Evolutionary conservation across 2,113 vertebrate genomes (phyloP).

Genomic region (Hassar affinis): DNA sequence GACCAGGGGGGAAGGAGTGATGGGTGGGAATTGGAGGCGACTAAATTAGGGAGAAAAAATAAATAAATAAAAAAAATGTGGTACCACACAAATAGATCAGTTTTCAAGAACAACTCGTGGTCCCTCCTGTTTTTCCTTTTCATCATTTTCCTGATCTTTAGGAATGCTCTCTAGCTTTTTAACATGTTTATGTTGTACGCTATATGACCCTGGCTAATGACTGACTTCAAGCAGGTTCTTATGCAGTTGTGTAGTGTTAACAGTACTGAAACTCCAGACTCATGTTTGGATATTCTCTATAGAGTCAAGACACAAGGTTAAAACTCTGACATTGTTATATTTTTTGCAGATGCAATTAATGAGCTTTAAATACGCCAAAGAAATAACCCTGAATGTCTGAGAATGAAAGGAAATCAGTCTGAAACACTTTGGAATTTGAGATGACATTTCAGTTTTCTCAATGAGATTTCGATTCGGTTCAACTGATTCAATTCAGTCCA

Average conservation of each 20-base stretch:
- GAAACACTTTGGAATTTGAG: not conserved
- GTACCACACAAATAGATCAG: not conserved
- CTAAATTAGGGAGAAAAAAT: too few species aligned
- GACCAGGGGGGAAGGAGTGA: too few species aligned
- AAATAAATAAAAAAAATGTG: too few species aligned
- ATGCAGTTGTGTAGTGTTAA: not conserved
- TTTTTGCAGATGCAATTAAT: not conserved
- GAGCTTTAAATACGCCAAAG: not conserved
- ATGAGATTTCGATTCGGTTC: too few species aligned
- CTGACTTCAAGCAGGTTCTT: not conserved
- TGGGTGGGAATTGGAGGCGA: too few species aligned
- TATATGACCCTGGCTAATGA: not conserved
- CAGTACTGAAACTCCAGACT: not conserved
- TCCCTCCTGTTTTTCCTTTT: not conserved
- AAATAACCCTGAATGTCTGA: not conserved
- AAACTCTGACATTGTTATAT: not conserved
- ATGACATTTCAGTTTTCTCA: too few species aligned
- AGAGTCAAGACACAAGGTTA: not conserved
- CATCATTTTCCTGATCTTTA: not conserved
- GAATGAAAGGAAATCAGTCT: not conserved
- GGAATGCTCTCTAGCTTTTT: not conserved
- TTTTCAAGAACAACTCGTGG: not conserved
- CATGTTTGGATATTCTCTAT: not conserved
- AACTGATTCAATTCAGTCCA: too few species aligned
- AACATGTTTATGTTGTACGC: not conserved